Percentiles rank a stretch among this genome's conserved stretches.
Conservation (phyloP, 1,140 invertebrate genomes). For the Leptopilina boulardi region DNA sequence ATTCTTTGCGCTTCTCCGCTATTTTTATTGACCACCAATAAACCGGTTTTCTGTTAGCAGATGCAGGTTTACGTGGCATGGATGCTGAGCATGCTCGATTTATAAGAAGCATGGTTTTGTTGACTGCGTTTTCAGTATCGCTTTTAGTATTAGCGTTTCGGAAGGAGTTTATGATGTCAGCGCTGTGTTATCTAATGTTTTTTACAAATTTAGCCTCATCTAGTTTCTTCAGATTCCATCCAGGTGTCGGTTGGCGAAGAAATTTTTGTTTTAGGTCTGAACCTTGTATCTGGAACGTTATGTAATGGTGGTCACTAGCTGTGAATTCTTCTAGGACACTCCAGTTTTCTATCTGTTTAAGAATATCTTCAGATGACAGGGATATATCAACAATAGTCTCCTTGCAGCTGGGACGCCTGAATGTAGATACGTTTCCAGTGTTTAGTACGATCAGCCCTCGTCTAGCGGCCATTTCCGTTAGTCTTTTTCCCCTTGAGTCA, state of each 20-base stretch:
- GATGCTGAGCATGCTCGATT: neutral
- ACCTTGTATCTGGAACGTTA: slow-evolving; percentile 27
- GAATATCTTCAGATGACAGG: slow-evolving; percentile 21
- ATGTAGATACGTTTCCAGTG: slow-evolving; percentile 40
- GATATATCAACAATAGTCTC: slow-evolving; percentile 44
- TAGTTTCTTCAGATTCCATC: neutral
- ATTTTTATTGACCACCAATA: neutral
- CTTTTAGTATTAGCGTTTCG: neutral
- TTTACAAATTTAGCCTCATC: neutral
- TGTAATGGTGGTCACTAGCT: no score
- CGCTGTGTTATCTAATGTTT: neutral
- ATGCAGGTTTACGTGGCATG: neutral
- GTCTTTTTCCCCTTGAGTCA: slow-evolving; percentile 41
- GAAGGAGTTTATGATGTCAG: neutral
- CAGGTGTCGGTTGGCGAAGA: neutral
- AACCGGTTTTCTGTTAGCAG: neutral
- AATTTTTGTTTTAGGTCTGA: slow-evolving; percentile 45
- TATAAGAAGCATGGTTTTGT: neutral
- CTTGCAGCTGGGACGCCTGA: slow-evolving; percentile 36
- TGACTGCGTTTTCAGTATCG: neutral
- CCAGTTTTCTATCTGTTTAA: slow-evolving; percentile 20
- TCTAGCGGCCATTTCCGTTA: slow-evolving; percentile 50
- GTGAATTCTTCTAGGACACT: slow-evolving; percentile 37
- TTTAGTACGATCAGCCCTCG: slow-evolving; percentile 47
- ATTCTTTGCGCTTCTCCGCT: neutral